phyloP scores from a whole-genome alignment of 2,113 vertebrate genomes.

The Seriola dumerili region DNA sequence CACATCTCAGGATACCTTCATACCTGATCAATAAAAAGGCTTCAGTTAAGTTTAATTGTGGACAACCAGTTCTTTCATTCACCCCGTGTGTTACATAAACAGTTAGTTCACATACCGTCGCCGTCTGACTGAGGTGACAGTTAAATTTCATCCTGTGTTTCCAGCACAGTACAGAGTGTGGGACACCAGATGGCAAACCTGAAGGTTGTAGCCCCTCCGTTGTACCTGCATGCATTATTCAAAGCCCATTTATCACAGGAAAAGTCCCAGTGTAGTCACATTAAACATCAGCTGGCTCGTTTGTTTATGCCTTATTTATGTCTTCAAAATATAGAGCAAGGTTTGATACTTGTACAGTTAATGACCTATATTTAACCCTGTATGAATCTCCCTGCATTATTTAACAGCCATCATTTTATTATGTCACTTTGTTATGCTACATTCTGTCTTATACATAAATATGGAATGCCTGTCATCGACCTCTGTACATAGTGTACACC shows the following conservation, averaged over 20 bases:
- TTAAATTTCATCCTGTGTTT: slow-evolving; percentile 32
- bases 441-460: slow-evolving; percentile 32
- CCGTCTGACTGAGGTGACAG: slow-evolving; percentile 29
- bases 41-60: background rate
- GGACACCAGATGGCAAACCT: slow-evolving; percentile 74
- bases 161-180: slow-evolving; percentile 22
- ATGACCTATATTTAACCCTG: slow-evolving; percentile 70
- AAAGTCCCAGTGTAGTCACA: slow-evolving; percentile 63
- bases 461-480: slow-evolving; percentile 16
- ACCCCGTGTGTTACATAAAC: slow-evolving; percentile 9
- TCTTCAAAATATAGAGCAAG: slow-evolving; percentile 56
- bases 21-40: background rate
- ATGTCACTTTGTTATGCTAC: slow-evolving; percentile 49
- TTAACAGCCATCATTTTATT: slow-evolving; percentile 49
- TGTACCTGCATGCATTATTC: slow-evolving; percentile 77
- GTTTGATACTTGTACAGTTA: slow-evolving; percentile 63
- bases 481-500: slow-evolving; percentile 7
- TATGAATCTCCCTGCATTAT: slow-evolving; percentile 52
- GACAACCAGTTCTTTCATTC: slow-evolving; percentile 5
- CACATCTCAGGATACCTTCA: background rate
- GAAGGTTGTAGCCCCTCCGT: slow-evolving; percentile 69
- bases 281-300: slow-evolving; percentile 62
- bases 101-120: slow-evolving; percentile 17
- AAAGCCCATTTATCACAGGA: slow-evolving; percentile 74
- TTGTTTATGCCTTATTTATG: slow-evolving; percentile 76